Evolutionary conservation across 1,140 invertebrate species (phyloP).

Genomic region (Rhopalosiphum padi): DNA sequence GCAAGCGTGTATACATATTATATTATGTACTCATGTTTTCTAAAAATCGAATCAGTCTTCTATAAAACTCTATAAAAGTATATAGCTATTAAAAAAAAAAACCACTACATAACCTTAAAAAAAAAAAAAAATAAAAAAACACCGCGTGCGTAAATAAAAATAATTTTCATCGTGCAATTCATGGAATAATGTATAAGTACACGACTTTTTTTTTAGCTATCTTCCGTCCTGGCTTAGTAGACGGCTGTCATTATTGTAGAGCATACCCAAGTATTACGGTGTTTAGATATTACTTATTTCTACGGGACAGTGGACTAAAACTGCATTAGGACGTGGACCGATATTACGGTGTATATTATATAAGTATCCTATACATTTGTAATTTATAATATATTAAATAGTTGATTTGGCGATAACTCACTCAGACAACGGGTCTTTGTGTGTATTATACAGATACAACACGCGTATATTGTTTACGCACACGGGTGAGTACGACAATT

Average conservation of each 20-base stretch:
- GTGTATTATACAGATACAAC: neutral
- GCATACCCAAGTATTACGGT: too few relatives aligned
- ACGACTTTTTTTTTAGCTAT: neutral
- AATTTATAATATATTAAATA: neutral
- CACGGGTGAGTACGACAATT: neutral
- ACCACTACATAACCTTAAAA: neutral
- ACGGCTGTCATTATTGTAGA: neutral
- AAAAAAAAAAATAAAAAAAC: neutral
- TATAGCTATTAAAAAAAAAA: neutral
- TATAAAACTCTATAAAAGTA: neutral
- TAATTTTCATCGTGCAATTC: neutral
- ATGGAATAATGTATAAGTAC: neutral
- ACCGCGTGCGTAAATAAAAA: neutral
- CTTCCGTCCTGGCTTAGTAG: neutral
- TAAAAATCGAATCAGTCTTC: constrained; percentile 23
- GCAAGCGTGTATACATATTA: neutral
- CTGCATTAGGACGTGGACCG: too few relatives aligned
- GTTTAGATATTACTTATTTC: too few relatives aligned
- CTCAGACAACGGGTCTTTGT: neutral
- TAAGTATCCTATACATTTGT: too few relatives aligned
- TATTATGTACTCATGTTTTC: neutral
- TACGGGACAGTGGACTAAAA: too few relatives aligned
- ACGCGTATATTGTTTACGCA: too few relatives aligned
- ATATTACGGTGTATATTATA: too few relatives aligned
- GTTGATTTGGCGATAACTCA: too few relatives aligned